These are phyloP conservation scores for Sinosuthora webbiana DNA, from an alignment of 2,113 vertebrate species.

Conservation along the genomic window DNA sequence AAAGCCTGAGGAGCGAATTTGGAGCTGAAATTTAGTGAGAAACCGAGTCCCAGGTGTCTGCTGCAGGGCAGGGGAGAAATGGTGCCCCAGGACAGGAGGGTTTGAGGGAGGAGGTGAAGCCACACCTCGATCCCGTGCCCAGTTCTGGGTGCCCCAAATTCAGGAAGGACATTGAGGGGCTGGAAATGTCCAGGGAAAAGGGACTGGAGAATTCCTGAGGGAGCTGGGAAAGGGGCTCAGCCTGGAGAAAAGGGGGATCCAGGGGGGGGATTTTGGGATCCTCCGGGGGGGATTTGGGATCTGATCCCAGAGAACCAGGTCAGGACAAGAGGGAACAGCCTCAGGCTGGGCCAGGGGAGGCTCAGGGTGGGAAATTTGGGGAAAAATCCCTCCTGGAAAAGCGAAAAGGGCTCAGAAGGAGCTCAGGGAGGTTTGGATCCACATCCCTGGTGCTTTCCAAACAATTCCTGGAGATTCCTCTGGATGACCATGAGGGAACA, in stretches of 20 bases:
- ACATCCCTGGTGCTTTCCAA: background rate
- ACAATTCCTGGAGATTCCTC: background rate
- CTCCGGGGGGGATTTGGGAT: background rate
- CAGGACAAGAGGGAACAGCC: background rate
- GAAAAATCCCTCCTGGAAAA: background rate
- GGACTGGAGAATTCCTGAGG: background rate
- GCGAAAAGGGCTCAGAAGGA: background rate
- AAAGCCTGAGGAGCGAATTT: background rate
- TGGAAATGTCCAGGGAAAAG: background rate
- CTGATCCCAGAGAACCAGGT: fast-evolving
- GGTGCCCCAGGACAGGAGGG: background rate
- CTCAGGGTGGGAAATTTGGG: background rate
- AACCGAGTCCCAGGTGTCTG: fast-evolving
- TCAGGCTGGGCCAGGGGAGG: background rate
- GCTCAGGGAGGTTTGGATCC: background rate
- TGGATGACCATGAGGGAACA: too few species aligned
- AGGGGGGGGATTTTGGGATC: background rate
- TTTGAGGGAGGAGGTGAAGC: background rate
- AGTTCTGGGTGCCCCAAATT: background rate
- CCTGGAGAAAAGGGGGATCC: background rate
- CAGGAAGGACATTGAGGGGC: background rate
- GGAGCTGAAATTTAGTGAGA: background rate
- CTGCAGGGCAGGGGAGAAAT: background rate
- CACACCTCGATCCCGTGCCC: fast-evolving
- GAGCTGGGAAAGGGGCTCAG: background rate